These are phyloP conservation scores for Phyllotreta striolata DNA, from an alignment of 2,888 invertebrate genomes.

Conservation along the genomic window DNA sequence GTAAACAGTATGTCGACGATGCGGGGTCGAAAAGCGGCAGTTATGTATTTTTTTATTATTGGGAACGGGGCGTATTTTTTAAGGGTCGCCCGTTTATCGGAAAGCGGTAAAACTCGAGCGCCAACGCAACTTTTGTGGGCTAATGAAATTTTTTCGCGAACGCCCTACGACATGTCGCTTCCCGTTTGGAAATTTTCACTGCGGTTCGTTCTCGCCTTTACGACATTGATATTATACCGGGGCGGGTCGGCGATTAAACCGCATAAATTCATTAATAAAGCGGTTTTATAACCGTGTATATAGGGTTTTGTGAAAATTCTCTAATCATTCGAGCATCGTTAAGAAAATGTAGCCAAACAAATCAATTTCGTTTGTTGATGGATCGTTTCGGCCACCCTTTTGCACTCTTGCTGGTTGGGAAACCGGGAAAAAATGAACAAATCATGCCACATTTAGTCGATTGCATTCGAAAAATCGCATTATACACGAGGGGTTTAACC, in stretches of 20 bases:
- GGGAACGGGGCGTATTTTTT: conserved; percentile 30
- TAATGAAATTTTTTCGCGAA: conserved; percentile 35
- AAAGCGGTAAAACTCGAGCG: conserved; percentile 35
- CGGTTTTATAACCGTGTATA: too few relatives aligned
- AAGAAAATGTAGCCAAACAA: conserved; percentile 27
- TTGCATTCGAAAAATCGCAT: conserved; percentile 42
- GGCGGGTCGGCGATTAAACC: too few relatives aligned
- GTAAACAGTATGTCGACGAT: conserved; percentile 33
- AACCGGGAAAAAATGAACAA: conserved; percentile 39
- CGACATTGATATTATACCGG: not conserved
- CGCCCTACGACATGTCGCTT: conserved; percentile 23
- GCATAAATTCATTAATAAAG: too few relatives aligned
- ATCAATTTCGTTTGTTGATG: conserved; percentile 30
- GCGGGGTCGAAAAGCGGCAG: conserved; percentile 25
- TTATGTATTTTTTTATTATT: conserved; percentile 29
- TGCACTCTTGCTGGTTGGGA: not conserved
- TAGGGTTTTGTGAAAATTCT: too few relatives aligned
- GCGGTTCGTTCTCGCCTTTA: conserved; percentile 22
- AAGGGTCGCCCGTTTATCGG: conserved; percentile 36
- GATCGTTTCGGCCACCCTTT: conserved; percentile 23
- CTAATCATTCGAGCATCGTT: conserved; percentile 28
- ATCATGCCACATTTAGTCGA: conserved; percentile 44
- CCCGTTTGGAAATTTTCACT: conserved; percentile 24
- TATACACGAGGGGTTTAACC: conserved; percentile 34
- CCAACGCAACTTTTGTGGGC: conserved; percentile 30